A percentile compares a stretch with the other conserved stretches of the same genome.
Conservation (phyloP, 2,888 invertebrate species). For the Drosophila pegasa region DNA sequence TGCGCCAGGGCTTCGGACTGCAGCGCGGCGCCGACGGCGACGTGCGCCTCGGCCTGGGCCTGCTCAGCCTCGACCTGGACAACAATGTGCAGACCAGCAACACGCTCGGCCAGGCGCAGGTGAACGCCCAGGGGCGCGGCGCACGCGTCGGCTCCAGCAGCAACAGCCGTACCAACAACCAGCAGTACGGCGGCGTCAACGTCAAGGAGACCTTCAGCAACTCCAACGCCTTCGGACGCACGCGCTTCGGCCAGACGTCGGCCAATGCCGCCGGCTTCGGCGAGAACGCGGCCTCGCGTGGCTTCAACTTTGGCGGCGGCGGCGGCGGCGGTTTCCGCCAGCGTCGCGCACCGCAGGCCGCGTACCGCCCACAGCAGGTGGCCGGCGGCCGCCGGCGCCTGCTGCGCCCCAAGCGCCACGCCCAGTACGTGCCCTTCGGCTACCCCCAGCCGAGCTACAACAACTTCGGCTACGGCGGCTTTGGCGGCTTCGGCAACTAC, state of each 20-base stretch:
- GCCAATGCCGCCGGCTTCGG: conserved; percentile 73
- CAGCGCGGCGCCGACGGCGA: conserved; percentile 76
- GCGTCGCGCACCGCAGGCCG: conserved; percentile 40
- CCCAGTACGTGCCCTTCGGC: conserved; percentile 70
- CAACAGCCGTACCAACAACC: conserved; percentile 63
- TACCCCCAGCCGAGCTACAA: conserved; percentile 45
- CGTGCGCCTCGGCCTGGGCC: conserved; percentile 76
- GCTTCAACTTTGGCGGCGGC: conserved; percentile 44
- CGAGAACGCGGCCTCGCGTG: conserved; percentile 55
- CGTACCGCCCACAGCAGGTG: background rate
- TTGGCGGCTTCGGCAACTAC: conserved; percentile 16
- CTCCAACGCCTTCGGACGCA: conserved; percentile 77
- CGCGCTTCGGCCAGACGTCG: conserved; percentile 74
- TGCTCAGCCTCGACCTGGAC: conserved; percentile 76
- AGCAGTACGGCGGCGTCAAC: conserved; percentile 71
- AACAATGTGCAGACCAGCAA: conserved; percentile 57
- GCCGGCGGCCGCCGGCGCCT: conserved; percentile 12
- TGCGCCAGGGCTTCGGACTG: conserved; percentile 79
- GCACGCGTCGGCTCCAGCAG: conserved; percentile 71
- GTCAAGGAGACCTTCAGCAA: conserved; percentile 72
- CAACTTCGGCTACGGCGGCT: conserved; percentile 7
- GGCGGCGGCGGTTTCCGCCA: conserved; percentile 36
- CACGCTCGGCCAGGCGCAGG: conserved; percentile 63
- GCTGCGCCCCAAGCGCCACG: conserved; percentile 65
- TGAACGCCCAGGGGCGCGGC: conserved; percentile 78